Base-by-base conservation (phyloP, 2,113 vertebrate species). In the Hemibagrus wyckioides region DNA sequence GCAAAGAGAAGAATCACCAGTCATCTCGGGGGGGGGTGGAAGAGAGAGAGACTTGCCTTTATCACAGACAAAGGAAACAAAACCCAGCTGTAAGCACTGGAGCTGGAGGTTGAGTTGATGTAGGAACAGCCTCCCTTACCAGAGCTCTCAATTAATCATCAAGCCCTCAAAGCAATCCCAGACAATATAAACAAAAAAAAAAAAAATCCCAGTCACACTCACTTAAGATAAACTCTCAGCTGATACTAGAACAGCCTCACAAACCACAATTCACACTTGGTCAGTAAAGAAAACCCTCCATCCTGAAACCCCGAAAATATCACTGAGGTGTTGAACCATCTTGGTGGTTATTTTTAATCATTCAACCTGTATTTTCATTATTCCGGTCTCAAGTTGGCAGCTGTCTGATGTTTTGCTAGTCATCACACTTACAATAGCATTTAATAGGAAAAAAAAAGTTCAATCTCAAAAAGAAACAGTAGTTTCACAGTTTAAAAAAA, bases 81-180 rank as follows among this genome's bases (percentile, higher is more conserved):
- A 69, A 57, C 15, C 30, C 48, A 80, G 61, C 21, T 52, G 30
- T 15, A 80, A 17, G 48, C 30, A 50, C 75, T 80, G 25, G 52
- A 39, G 52, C 10, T 23, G 6, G 52, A 41, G 30, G 28, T 59
- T 61, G 41, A 50, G 41, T 36, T 67, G 57, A 65, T 79, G n/a
- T 17, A 77, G 71, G 28, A n/a, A 67, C 59, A 50, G 19, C 33
- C 13, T 61, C 33, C 25, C 36, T 44, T 76, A n/a, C 36, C 33
- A 85, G 84, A 48, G 25, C 44, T 48, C 52, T 59, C n/a, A 75
- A 54, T 84, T 69, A 36, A 59, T 76, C 83, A 76, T 76, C 28
- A 76, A 76, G 30, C 30, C 33, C 9, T 80, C 25, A 80, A 56
- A 11, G 4, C 21, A 80, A 39, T 57, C 30, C 30, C 79, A 80